These are phyloP conservation scores for Stomatorhinus walkeri DNA, from an alignment of 2,797 vertebrate genomes.

Conservation along the genomic window DNA sequence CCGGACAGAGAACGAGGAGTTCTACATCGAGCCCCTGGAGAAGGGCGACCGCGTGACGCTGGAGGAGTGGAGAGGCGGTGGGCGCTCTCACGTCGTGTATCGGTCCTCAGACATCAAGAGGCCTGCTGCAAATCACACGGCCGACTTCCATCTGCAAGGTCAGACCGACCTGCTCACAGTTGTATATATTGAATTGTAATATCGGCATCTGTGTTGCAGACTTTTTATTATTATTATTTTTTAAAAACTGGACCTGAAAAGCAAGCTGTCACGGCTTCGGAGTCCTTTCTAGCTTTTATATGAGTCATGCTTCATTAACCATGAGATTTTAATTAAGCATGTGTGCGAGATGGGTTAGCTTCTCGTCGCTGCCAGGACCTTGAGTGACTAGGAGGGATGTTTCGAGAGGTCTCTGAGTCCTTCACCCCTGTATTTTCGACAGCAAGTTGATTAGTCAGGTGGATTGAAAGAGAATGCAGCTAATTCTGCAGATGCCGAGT, in stretches of 20 bases:
- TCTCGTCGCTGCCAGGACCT: not conserved
- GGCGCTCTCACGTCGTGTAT: conserved; percentile 87
- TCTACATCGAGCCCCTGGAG: conserved; percentile 92
- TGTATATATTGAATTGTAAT: not conserved
- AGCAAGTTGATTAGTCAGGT: not conserved
- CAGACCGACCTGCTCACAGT: conserved; percentile 42
- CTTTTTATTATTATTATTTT: not conserved
- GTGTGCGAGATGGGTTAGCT: not conserved
- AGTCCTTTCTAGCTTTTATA: not conserved
- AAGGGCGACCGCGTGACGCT: conserved; percentile 61
- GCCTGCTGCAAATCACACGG: conserved; percentile 39
- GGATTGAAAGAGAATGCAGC: not conserved
- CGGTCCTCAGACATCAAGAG: conserved; percentile 73
- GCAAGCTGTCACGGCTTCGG: not conserved
- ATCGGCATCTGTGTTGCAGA: not conserved
- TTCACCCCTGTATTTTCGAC: not conserved
- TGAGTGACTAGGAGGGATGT: not conserved
- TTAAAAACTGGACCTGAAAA: not conserved
- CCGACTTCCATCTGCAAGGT: conserved; percentile 73
- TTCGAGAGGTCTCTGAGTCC: not conserved
- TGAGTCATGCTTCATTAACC: not conserved
- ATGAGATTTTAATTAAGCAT: conserved; percentile 4
- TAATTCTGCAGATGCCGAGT: not conserved
- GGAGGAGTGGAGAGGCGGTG: conserved; percentile 61
- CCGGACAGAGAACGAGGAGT: conserved; percentile 86